Evolutionary conservation across 2,797 vertebrate genomes (phyloP).

Genomic region (Thripadectes ignobilis): DNA sequence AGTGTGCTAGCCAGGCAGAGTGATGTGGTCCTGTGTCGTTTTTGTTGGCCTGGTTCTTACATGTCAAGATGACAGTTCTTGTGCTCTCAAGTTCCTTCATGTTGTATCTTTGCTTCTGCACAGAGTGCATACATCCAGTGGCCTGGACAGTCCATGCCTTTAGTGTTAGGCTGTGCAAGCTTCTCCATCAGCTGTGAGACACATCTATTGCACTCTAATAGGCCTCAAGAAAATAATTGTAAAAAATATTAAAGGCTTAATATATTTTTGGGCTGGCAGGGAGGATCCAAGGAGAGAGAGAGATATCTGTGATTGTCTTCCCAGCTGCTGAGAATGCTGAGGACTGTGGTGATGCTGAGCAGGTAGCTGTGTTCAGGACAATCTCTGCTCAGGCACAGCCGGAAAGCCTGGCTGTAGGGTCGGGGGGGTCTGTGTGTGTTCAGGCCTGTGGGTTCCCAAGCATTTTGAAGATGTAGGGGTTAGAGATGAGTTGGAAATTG

Average conservation of each 20-base stretch:
- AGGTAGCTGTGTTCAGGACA: background rate
- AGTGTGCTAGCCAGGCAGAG: background rate
- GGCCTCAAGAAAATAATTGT: background rate
- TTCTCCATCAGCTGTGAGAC: background rate
- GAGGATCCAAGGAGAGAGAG: background rate
- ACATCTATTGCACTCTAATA: background rate
- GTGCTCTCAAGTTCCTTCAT: background rate
- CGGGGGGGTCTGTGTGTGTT: background rate
- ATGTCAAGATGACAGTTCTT: background rate
- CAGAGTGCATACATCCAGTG: fast-evolving
- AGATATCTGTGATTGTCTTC: background rate
- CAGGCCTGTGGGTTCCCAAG: background rate
- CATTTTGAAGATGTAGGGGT: background rate
- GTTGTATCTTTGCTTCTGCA: background rate
- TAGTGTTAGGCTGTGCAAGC: background rate
- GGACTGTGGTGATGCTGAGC: background rate
- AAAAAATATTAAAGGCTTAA: background rate
- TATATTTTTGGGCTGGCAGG: background rate
- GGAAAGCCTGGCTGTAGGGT: background rate
- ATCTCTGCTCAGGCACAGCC: background rate
- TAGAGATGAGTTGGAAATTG: background rate
- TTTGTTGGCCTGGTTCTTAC: background rate
- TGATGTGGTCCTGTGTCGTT: background rate
- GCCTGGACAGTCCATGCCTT: background rate
- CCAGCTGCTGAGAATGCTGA: background rate